phyloP scores from a whole-genome alignment of 2,113 vertebrate species.

The Sarotherodon lohbergeri region DNA sequence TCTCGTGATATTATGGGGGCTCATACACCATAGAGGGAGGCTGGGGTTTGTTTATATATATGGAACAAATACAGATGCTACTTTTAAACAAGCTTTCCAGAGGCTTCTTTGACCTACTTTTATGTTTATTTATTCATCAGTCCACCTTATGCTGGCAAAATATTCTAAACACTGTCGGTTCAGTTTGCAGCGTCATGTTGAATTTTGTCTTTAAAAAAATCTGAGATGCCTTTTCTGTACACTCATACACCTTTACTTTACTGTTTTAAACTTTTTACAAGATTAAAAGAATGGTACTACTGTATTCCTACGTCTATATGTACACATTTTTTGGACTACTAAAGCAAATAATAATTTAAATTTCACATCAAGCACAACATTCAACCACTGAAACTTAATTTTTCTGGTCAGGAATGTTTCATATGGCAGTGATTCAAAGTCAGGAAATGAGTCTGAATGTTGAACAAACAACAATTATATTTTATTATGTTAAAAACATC shows the following conservation, averaged over 20 bases:
- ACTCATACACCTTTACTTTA: background rate
- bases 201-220: background rate
- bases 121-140: background rate
- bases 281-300: background rate
- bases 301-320: background rate
- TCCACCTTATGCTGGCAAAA: background rate
- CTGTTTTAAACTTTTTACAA: background rate
- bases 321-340: background rate
- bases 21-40: background rate
- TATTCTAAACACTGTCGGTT: background rate
- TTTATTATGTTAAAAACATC: too few relatives aligned
- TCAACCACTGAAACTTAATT: background rate
- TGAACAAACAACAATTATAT: background rate
- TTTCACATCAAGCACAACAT: background rate
- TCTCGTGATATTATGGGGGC: background rate
- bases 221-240: background rate
- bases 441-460: background rate
- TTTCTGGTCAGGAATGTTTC: background rate
- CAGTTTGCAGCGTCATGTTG: background rate
- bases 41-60: background rate
- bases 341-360: background rate
- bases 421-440: background rate
- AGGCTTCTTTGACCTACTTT: background rate
- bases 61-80: background rate
- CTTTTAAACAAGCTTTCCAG: background rate